Conservation (phyloP, 2,888 invertebrate species). For the Campopleginae sp. region DNA sequence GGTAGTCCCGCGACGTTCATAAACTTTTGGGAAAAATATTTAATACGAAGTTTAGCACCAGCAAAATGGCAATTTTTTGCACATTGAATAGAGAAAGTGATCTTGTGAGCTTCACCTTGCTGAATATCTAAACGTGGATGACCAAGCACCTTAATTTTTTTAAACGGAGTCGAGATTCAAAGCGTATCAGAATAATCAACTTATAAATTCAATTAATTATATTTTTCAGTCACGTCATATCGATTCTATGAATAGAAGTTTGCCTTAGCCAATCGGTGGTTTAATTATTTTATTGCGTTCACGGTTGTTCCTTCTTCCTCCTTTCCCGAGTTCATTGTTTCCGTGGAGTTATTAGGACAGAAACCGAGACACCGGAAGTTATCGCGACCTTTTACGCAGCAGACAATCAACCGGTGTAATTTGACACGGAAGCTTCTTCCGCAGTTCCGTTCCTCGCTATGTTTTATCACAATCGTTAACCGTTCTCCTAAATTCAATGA, state of each 20-base stretch:
- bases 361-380: slow-evolving; percentile 56
- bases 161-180: neutral
- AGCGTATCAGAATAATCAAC: neutral
- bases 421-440: slow-evolving; percentile 26
- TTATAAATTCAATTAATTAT: neutral
- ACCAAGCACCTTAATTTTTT: no score
- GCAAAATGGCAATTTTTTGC: no score
- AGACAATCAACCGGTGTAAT: slow-evolving; percentile 48
- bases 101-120: no score
- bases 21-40: neutral
- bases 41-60: no score
- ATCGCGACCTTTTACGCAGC: slow-evolving; percentile 22
- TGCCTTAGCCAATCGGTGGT: neutral
- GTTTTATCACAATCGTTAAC: slow-evolving; percentile 22
- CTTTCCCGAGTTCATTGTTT: slow-evolving; percentile 25
- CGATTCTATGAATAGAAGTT: neutral
- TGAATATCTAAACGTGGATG: no score
- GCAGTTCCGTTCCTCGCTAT: slow-evolving; percentile 44
- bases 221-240: neutral
- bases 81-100: neutral
- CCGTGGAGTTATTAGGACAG: slow-evolving; percentile 19
- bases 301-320: neutral
- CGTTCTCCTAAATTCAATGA: slow-evolving; percentile 33
- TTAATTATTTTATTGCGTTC: slow-evolving; percentile 7
- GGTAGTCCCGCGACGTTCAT: no score